phyloP scores from a whole-genome alignment of 2,113 vertebrate genomes.

The Nettapus auritus region DNA sequence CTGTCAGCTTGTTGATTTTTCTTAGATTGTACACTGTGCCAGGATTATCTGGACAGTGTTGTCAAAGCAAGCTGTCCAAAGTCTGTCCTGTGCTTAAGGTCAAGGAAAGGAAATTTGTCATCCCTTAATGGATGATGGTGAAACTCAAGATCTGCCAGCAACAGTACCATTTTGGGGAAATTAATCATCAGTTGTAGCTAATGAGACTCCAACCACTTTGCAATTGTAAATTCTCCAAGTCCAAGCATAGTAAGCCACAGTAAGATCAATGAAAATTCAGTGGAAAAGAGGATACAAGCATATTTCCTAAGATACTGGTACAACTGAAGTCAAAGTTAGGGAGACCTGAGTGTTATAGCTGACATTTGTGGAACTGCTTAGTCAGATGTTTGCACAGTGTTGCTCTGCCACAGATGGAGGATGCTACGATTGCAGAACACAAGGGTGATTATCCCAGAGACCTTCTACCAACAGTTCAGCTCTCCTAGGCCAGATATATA shows the following conservation, averaged over 20 bases:
- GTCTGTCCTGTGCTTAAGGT: neutral
- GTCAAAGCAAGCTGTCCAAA: neutral
- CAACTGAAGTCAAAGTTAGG: neutral
- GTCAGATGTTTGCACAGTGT: neutral
- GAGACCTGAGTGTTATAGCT: neutral
- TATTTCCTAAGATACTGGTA: neutral
- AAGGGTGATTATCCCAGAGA: constrained; percentile 17
- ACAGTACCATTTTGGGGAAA: neutral
- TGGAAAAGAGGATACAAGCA: neutral
- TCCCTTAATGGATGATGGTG: neutral
- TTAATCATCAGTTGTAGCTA: neutral
- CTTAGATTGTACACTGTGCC: neutral
- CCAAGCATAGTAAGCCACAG: neutral
- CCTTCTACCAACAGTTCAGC: neutral
- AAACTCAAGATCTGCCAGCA: neutral
- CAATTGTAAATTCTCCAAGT: neutral
- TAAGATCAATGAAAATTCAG: neutral
- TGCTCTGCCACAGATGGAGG: neutral
- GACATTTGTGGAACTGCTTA: neutral
- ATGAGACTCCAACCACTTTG: neutral
- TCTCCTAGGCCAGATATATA: neutral
- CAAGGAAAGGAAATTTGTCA: neutral
- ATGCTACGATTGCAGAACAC: neutral
- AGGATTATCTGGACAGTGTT: neutral
- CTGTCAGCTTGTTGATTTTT: neutral